Evolutionary conservation across 2,888 invertebrate genomes (phyloP).

Genomic region (Liopterus haemorrhoidalis): DNA sequence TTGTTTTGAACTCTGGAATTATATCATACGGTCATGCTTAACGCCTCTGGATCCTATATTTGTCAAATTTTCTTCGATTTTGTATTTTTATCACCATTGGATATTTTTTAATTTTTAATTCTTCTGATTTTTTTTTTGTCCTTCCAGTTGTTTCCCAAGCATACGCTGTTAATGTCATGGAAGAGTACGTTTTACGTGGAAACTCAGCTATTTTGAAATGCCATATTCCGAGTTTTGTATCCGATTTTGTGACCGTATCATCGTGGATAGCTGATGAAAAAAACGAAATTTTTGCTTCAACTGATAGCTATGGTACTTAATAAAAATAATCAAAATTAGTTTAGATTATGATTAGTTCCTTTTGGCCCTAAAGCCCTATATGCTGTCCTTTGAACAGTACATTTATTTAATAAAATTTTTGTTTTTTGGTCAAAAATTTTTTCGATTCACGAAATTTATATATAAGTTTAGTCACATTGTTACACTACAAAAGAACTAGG

Average conservation of each 20-base stretch:
- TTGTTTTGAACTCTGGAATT: too few species aligned
- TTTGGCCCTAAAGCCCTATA: too few species aligned
- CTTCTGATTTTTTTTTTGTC: neutral
- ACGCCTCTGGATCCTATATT: too few species aligned
- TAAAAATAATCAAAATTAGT: too few species aligned
- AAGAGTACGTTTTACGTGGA: conserved; percentile 84
- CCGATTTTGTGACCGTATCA: conserved; percentile 79
- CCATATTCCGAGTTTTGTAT: conserved; percentile 89
- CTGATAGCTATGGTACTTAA: conserved; percentile 48
- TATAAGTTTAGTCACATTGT: too few species aligned
- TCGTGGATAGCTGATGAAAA: conserved; percentile 81
- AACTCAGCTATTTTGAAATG: conserved; percentile 89
- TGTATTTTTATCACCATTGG: neutral
- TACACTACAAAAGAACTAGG: too few species aligned
- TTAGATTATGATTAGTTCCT: too few species aligned
- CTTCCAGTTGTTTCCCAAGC: conserved; percentile 84
- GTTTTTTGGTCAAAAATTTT: too few species aligned
- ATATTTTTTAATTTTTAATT: neutral
- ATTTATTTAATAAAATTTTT: too few species aligned
- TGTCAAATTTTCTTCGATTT: neutral
- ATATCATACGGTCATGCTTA: too few species aligned
- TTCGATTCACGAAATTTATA: too few species aligned
- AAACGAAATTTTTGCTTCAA: conserved; percentile 53
- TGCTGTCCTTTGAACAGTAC: too few species aligned
- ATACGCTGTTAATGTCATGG: conserved; percentile 87